These are phyloP conservation scores for Acrobasis suavella DNA, from an alignment of 2,888 invertebrate species.

Conservation along the genomic window DNA sequence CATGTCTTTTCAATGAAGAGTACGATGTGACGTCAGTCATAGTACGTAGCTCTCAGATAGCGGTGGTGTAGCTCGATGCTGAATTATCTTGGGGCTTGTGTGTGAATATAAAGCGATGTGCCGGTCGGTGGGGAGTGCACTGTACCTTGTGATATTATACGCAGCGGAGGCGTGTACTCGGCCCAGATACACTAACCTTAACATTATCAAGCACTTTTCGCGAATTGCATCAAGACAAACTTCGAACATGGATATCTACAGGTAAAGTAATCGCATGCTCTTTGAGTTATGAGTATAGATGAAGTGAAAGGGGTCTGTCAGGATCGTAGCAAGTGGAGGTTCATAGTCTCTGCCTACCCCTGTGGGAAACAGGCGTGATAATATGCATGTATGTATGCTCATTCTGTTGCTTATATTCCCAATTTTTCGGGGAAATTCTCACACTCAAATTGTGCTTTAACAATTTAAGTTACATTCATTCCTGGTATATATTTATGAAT, in stretches of 20 bases:
- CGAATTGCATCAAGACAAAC: not conserved
- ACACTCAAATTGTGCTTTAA: not conserved
- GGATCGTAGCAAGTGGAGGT: no score
- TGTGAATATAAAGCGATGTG: slow-evolving; percentile 77
- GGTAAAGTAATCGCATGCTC: slow-evolving; percentile 51
- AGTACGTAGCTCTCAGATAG: slow-evolving; percentile 82
- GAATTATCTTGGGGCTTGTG: slow-evolving; percentile 57
- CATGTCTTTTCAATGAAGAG: slow-evolving; percentile 67
- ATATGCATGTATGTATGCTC: no score
- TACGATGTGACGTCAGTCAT: slow-evolving; percentile 73
- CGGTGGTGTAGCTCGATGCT: slow-evolving; percentile 75
- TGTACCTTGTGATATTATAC: slow-evolving; percentile 72
- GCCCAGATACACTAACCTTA: slow-evolving; percentile 28
- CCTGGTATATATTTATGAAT: not conserved
- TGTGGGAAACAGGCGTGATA: no score
- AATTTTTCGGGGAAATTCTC: not conserved
- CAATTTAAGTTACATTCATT: not conserved
- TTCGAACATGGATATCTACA: slow-evolving; percentile 66
- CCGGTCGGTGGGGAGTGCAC: slow-evolving; percentile 52
- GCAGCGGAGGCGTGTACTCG: slow-evolving; percentile 70
- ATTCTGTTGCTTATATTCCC: no score
- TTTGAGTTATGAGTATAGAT: no score
- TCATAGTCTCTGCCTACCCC: no score
- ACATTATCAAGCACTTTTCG: slow-evolving; percentile 10
- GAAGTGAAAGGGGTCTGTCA: no score